A percentile compares a stretch with the other conserved stretches of the same genome.
Evolutionary conservation across 2,797 vertebrate species (phyloP).

Genomic region (Naso thynnoides): DNA sequence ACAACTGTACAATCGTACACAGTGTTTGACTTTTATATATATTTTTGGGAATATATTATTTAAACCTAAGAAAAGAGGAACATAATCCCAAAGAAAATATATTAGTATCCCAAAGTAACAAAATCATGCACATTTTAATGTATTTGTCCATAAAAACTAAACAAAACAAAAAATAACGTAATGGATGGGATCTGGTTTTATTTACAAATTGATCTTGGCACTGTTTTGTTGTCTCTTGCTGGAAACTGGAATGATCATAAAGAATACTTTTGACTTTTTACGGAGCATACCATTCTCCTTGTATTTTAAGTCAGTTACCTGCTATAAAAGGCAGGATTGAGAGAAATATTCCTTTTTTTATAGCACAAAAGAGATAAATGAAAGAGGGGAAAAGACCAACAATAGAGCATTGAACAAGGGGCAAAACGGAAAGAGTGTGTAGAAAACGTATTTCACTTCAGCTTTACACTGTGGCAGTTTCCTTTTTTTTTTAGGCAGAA

Average conservation of each 20-base stretch:
- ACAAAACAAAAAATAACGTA: slow-evolving; percentile 52
- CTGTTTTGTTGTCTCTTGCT: slow-evolving; percentile 80
- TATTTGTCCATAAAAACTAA: slow-evolving; percentile 80
- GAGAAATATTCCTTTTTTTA: slow-evolving; percentile 69
- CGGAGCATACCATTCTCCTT: slow-evolving; percentile 73
- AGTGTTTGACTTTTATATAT: slow-evolving; percentile 87
- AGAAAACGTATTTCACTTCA: slow-evolving; percentile 76
- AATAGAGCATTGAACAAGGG: slow-evolving; percentile 53
- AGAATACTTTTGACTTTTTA: slow-evolving; percentile 76
- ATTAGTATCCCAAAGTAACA: slow-evolving; percentile 87
- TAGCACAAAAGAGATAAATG: slow-evolving; percentile 64
- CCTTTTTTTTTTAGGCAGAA: slow-evolving; percentile 75
- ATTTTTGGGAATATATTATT: slow-evolving; percentile 86
- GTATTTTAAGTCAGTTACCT: slow-evolving; percentile 66
- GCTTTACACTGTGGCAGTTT: slow-evolving; percentile 80
- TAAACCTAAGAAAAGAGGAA: slow-evolving; percentile 77
- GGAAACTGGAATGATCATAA: slow-evolving; percentile 80
- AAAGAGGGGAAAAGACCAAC: slow-evolving; percentile 54
- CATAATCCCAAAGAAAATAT: slow-evolving; percentile 82
- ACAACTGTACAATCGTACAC: slow-evolving; percentile 88
- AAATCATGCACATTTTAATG: slow-evolving; percentile 87
- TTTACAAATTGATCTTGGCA: slow-evolving; percentile 86
- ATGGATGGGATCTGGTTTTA: slow-evolving; percentile 79
- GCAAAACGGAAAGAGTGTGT: slow-evolving; percentile 69
- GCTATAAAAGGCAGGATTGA: slow-evolving; percentile 72